Evolutionary conservation across 1,140 invertebrate genomes (phyloP).

Genomic region (Gonatopus flavifemur): DNA sequence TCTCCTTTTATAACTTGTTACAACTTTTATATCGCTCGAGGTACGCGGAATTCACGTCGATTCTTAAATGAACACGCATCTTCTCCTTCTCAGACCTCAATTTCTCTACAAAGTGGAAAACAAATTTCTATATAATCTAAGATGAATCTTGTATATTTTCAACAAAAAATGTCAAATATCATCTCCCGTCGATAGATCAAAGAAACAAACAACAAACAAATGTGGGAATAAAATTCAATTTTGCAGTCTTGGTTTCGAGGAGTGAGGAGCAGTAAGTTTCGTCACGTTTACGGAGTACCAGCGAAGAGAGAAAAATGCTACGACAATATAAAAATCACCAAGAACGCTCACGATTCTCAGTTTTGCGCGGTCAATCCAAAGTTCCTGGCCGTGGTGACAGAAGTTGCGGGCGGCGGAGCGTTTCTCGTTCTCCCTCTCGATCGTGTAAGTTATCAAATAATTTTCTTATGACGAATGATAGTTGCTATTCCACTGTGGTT

Average conservation of each 20-base stretch:
- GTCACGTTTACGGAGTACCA: conserved; percentile 89
- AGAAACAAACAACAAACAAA: no score
- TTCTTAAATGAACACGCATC: no score
- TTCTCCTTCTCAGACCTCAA: no score
- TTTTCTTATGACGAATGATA: conserved; percentile 12
- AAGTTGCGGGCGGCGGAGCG: conserved; percentile 90
- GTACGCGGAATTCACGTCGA: no score
- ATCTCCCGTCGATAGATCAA: no score
- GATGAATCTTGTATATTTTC: no score
- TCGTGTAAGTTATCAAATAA: conserved; percentile 70
- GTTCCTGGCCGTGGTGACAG: conserved; percentile 90
- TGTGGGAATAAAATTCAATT: conserved; percentile 14
- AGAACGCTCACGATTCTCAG: conserved; percentile 88
- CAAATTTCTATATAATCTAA: no score
- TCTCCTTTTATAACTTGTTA: no score
- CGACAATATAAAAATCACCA: conserved; percentile 90
- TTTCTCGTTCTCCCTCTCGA: conserved; percentile 89
- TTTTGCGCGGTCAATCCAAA: conserved; percentile 94
- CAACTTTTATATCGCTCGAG: no score
- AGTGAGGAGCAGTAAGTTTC: conserved; percentile 86
- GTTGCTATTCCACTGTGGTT: conserved; percentile 2
- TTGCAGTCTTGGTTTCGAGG: conserved; percentile 80
- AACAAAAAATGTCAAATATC: no score
- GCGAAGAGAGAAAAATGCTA: conserved; percentile 87
- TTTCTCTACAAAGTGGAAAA: no score